A percentile compares a stretch with the other conserved stretches of the same genome.
Conservation (phyloP, 1,140 invertebrate genomes). For the Atta colombica region DNA sequence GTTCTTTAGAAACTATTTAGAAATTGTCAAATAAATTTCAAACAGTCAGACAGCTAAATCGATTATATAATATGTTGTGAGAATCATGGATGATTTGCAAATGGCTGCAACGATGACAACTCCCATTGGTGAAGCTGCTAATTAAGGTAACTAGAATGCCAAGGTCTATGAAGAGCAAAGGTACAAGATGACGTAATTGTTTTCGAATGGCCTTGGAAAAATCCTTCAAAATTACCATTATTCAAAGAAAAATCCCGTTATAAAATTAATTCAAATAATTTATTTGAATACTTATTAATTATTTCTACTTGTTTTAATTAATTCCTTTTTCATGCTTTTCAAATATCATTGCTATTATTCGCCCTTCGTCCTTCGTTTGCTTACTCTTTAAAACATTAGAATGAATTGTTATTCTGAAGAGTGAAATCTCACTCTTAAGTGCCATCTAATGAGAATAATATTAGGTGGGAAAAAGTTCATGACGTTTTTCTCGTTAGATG, state of each 20-base stretch:
- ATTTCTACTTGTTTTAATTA: not conserved
- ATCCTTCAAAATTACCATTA: not conserved
- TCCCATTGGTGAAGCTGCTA: conserved; percentile 27
- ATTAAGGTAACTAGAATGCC: conserved; percentile 28
- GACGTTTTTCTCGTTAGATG: too few species aligned
- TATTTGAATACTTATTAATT: not conserved
- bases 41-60: not conserved
- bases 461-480: too few species aligned
- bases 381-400: too few species aligned
- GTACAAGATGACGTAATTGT: not conserved
- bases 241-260: not conserved
- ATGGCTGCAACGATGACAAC: conserved; percentile 16
- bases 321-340: not conserved
- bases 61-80: not conserved
- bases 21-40: conserved; percentile 34
- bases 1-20: not conserved
- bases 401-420: too few species aligned
- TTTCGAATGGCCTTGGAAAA: not conserved
- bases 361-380: not conserved
- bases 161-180: conserved; percentile 3
- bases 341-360: not conserved
- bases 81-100: conserved; percentile 3
- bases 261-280: not conserved
- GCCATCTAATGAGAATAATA: too few species aligned
- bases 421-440: too few species aligned